Conservation (phyloP, 2,113 vertebrate species). For the Bufo gargarizans region DNA sequence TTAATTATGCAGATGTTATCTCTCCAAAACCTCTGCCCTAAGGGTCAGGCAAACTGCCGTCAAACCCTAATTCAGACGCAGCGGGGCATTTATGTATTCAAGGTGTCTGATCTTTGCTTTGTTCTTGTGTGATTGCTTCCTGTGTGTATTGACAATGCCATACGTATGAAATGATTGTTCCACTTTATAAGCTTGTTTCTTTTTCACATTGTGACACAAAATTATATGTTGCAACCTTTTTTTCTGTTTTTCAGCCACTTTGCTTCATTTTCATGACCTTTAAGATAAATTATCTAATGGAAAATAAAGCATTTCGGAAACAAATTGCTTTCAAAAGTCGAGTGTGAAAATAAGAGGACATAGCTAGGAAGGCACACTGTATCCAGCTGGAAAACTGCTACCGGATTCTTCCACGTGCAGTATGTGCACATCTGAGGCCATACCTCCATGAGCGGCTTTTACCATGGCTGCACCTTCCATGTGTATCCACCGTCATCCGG, state of each 20-base stretch:
- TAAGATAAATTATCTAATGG: background rate
- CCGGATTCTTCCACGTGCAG: no score
- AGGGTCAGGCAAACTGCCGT: constrained; percentile 34
- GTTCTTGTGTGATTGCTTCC: constrained; percentile 6
- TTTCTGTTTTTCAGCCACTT: background rate
- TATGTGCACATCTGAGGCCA: background rate
- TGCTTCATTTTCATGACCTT: background rate
- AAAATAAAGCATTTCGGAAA: background rate
- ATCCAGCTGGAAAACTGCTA: background rate
- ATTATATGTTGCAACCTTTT: background rate
- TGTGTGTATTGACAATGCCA: background rate
- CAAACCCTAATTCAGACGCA: background rate
- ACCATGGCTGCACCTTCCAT: no score
- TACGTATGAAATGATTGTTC: background rate
- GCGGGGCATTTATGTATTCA: background rate
- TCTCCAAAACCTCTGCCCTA: constrained; percentile 14
- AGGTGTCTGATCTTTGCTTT: constrained; percentile 37
- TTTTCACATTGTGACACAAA: background rate
- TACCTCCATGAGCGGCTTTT: background rate
- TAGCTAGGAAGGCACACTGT: no score
- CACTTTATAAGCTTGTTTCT: background rate
- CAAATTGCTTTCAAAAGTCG: background rate
- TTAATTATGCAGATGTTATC: constrained; percentile 30
- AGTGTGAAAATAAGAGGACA: background rate
- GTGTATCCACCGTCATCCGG: no score